Evolutionary conservation across 1,140 invertebrate species (phyloP), one percentile per base, ranked within the genome.

Genomic region (Drosophila repletoides): DNA sequence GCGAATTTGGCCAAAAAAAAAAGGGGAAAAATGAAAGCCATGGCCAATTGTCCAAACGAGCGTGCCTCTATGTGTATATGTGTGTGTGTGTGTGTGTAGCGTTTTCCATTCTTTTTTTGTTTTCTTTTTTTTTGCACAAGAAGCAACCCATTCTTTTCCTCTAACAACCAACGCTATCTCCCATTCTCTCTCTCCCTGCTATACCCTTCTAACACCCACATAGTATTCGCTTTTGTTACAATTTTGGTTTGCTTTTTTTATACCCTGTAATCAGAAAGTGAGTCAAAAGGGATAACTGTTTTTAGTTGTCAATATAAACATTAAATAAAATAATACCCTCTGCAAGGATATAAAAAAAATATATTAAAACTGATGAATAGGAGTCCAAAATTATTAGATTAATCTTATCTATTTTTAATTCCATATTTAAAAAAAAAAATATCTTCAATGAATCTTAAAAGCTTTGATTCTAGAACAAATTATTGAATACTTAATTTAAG

Each of bases 21-120:
- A 36, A n/a, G n/a, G n/a, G n/a, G n/a, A 56, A 14, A 31, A 22
- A 43, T 9, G 40, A 22, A 73, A 53, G 63, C 69, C 74, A 73
- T 38, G 61, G 79, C 79, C 79, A 84, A 84, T 84, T 84, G 79
- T 83, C 70, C 79, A 84, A 84, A 67, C 74, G 55, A 81, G 58
- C 34, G 40, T 65, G 40, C 5, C 15, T 53, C n/a, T 33, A 31
- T 48, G 38, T 46, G 60, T 29, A 15, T 60, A 21, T 51, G 29
- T 48, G 49, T 31, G 38, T 55, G 38, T 51, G 46, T 46, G 21
- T 66, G 53, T 61, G 53, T 45, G 45, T 3, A 26, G 64, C 28
- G 36, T 60, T 46, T 63, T 48, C 58, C 65, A 61, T 61, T 68
- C 48, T 48, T 40, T 53, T 9, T 36, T 56, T 48, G 17, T 41